Conservation (phyloP, 2,888 invertebrate species). For the Eulithis testata region DNA sequence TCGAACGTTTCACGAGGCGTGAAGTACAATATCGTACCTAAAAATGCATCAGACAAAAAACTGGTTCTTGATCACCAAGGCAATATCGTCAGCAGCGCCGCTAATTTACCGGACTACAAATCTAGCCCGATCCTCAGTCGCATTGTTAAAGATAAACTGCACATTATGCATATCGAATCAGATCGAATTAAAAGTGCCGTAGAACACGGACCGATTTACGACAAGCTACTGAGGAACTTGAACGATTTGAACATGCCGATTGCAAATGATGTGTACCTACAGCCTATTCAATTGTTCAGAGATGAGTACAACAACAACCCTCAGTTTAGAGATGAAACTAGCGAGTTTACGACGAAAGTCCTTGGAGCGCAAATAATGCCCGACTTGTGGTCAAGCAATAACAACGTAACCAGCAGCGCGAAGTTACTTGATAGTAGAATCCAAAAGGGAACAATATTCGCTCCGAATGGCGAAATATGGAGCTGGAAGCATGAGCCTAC, state of each 20-base stretch:
- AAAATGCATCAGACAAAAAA: slow-evolving; percentile 80
- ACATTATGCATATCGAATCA: slow-evolving; percentile 81
- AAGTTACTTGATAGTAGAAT: slow-evolving; percentile 73
- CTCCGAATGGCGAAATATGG: slow-evolving; percentile 82
- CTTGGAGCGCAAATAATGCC: slow-evolving; percentile 76
- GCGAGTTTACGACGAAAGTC: slow-evolving; percentile 78
- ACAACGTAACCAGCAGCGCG: slow-evolving; percentile 72
- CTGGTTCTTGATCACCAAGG: slow-evolving; percentile 78
- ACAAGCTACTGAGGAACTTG: slow-evolving; percentile 82
- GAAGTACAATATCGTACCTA: slow-evolving; percentile 79
- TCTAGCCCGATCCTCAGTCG: slow-evolving; percentile 78
- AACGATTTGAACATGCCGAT: slow-evolving; percentile 81
- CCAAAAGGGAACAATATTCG: slow-evolving; percentile 80
- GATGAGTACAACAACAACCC: slow-evolving; percentile 82
- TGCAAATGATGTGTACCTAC: slow-evolving; percentile 80
- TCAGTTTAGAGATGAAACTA: slow-evolving; percentile 82
- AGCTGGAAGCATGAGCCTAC: slow-evolving; percentile 81
- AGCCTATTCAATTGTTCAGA: slow-evolving; percentile 83
- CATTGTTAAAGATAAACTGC: slow-evolving; percentile 79
- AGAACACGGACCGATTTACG: slow-evolving; percentile 85
- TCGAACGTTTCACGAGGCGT: slow-evolving; percentile 77
- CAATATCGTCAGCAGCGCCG: slow-evolving; percentile 78
- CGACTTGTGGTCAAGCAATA: slow-evolving; percentile 72
- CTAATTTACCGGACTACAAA: slow-evolving; percentile 78
- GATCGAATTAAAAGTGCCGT: slow-evolving; percentile 85